Percentiles rank a stretch among this genome's conserved stretches.
Conservation (phyloP, 2,888 invertebrate genomes). For the Itoplectis maculator region DNA sequence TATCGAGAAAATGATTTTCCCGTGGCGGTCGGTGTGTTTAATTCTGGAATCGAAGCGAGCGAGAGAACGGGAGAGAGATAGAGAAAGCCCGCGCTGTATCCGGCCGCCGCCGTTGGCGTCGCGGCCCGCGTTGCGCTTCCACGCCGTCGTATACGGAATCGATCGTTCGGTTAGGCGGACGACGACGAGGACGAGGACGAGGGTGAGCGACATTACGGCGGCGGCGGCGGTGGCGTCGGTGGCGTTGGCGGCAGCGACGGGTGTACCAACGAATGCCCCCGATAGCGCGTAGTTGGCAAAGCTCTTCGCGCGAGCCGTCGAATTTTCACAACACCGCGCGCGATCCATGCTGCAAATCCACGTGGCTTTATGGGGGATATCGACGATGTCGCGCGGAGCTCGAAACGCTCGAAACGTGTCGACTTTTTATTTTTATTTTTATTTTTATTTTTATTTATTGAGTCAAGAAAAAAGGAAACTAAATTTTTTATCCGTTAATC, state of each 20-base stretch:
- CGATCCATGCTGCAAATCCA: not conserved
- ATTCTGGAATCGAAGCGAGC: conserved; percentile 10
- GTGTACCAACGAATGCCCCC: conserved; percentile 1
- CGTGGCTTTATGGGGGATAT: not conserved
- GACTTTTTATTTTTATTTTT: not conserved
- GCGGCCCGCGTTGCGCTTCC: conserved; percentile 49
- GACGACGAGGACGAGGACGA: conserved; percentile 50
- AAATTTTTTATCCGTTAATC: no score
- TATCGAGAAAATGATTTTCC: not conserved
- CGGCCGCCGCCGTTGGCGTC: conserved; percentile 23
- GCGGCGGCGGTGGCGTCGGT: conserved; percentile 59
- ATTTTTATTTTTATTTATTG: not conserved
- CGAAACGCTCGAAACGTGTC: not conserved
- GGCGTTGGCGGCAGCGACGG: conserved; percentile 53
- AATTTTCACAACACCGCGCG: not conserved
- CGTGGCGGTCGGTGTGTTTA: not conserved
- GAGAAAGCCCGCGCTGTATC: not conserved
- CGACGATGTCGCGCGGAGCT: not conserved
- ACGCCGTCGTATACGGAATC: conserved; percentile 55
- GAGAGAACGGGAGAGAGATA: no score
- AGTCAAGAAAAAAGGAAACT: no score
- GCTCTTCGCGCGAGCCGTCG: not conserved
- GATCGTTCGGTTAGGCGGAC: conserved; percentile 61
- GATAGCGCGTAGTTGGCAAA: not conserved
- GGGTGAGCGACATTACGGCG: conserved; percentile 75